These are phyloP conservation scores for Cathartes aura DNA, from an alignment of 2,113 vertebrate species.

Conservation along the genomic window DNA sequence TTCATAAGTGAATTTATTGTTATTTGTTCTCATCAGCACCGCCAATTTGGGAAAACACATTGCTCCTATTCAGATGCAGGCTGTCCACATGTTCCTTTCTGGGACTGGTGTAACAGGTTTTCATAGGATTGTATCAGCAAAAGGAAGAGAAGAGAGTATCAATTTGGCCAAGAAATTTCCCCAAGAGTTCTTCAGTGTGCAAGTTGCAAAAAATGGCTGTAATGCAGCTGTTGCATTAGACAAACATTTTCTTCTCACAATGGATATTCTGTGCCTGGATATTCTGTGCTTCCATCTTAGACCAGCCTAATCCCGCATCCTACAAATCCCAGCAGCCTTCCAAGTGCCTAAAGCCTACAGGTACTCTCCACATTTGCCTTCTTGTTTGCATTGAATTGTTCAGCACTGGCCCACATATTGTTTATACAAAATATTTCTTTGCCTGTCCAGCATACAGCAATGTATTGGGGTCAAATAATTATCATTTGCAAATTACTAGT, in stretches of 20 bases:
- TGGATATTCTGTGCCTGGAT: accelerated
- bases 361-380: not conserved
- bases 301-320: not conserved
- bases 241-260: not conserved
- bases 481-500: not conserved
- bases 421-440: not conserved
- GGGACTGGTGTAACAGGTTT: not conserved
- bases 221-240: not conserved
- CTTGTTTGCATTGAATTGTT: not conserved
- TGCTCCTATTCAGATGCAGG: not conserved
- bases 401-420: not conserved
- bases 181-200: not conserved
- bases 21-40: not conserved
- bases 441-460: not conserved
- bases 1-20: not conserved
- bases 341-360: not conserved
- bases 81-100: not conserved
- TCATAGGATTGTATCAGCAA: not conserved
- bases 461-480: not conserved
- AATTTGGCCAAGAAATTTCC: not conserved
- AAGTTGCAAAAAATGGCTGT: not conserved
- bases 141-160: not conserved
- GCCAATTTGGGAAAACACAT: not conserved
- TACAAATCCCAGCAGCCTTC: not conserved
- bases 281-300: not conserved